phyloP scores from a whole-genome alignment of 2,113 vertebrate species.

The Epinephelus cyanopodus region DNA sequence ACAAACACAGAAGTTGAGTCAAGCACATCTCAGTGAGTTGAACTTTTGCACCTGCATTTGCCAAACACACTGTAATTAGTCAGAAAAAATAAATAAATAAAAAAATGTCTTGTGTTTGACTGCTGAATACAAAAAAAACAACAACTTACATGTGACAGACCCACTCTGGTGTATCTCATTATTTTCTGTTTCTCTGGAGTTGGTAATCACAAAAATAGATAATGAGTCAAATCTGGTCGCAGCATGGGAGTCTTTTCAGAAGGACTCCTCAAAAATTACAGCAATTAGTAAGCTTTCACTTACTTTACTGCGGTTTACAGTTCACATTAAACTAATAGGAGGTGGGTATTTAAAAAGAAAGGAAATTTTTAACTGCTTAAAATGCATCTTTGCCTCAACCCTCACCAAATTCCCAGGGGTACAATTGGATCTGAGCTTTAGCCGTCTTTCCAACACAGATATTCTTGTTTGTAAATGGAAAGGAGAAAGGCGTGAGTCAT shows the following conservation, averaged over 20 bases:
- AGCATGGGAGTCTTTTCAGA: conserved; percentile 7
- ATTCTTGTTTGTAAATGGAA: conserved; percentile 46
- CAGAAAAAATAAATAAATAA: conserved; percentile 8
- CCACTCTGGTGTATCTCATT: conserved; percentile 36
- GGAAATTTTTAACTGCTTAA: neutral
- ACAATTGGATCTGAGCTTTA: neutral
- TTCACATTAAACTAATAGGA: conserved; percentile 24
- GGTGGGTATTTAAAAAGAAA: neutral
- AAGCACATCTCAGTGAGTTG: neutral
- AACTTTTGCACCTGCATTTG: conserved; percentile 24
- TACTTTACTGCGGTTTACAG: conserved; percentile 17
- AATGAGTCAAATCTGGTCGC: conserved; percentile 20
- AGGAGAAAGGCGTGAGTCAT: conserved; percentile 54
- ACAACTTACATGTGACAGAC: conserved; percentile 4
- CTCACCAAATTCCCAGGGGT: conserved; percentile 1
- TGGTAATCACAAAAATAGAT: conserved; percentile 31
- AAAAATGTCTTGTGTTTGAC: neutral
- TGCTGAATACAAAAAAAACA: neutral
- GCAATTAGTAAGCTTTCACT: conserved; percentile 33
- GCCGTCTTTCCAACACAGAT: conserved; percentile 8
- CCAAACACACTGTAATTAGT: conserved; percentile 26
- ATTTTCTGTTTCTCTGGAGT: conserved; percentile 20
- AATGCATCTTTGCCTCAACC: conserved; percentile 2
- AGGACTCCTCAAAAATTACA: conserved; percentile 33
- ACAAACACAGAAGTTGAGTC: neutral